phyloP scores from a whole-genome alignment of 2,797 vertebrate species.

The Mus spretus region DNA sequence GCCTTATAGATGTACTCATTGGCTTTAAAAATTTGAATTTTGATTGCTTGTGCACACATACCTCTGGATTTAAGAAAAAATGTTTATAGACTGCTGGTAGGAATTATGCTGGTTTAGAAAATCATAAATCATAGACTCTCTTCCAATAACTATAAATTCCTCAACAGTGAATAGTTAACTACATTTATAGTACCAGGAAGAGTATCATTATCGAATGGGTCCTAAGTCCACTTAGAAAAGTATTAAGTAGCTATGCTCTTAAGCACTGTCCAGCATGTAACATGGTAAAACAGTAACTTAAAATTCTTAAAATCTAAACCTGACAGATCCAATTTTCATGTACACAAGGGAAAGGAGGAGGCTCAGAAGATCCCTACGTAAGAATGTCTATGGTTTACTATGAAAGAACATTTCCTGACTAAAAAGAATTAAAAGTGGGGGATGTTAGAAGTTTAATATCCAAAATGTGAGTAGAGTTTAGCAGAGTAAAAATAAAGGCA shows the following conservation, averaged over 20 bases:
- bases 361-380: not conserved
- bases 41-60: not conserved
- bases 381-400: not conserved
- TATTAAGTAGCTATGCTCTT: not conserved
- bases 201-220: not conserved
- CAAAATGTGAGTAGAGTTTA: not conserved
- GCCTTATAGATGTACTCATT: too few relatives aligned
- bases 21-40: not conserved
- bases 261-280: not conserved
- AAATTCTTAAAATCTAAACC: not conserved
- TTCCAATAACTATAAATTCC: not conserved
- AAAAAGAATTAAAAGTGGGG: not conserved
- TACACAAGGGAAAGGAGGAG: not conserved
- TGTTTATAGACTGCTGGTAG: not conserved
- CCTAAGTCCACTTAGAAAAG: not conserved
- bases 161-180: not conserved
- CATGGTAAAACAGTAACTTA: not conserved
- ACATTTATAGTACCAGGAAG: not conserved
- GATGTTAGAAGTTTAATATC: conserved; percentile 11
- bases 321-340: not conserved
- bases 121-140: not conserved
- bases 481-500: conserved; percentile 2
- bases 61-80: not conserved
- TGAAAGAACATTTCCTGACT: not conserved
- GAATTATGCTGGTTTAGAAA: not conserved